Percentiles rank a stretch among this genome's conserved stretches.
Evolutionary conservation across 2,113 vertebrate species (phyloP).

Genomic region (Marcusenius ussheri): DNA sequence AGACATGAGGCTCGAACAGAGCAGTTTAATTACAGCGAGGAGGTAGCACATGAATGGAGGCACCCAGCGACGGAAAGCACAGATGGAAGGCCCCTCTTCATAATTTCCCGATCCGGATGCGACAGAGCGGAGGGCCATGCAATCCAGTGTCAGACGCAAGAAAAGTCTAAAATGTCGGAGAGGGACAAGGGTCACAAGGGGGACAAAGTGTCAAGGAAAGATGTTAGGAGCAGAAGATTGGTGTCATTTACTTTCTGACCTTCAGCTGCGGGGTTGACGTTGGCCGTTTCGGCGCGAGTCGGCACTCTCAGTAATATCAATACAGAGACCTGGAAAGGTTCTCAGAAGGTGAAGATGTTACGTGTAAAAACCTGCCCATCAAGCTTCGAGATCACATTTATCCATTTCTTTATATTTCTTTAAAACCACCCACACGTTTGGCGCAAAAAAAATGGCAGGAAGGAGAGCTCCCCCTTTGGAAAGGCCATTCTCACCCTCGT

Average conservation of each 20-base stretch:
- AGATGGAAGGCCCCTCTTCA: not conserved
- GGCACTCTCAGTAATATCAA: not conserved
- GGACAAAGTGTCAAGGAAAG: not conserved
- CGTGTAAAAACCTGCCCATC: not conserved
- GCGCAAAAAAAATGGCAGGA: conserved; percentile 62
- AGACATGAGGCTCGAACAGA: not conserved
- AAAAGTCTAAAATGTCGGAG: not conserved
- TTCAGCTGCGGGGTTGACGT: not conserved
- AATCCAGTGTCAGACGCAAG: not conserved
- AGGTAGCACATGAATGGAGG: not conserved
- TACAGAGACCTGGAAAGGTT: not conserved
- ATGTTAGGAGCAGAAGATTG: not conserved
- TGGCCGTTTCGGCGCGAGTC: not conserved
- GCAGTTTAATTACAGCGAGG: not conserved
- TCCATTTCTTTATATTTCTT: not conserved
- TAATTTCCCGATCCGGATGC: not conserved
- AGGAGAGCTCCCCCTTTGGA: conserved; percentile 16
- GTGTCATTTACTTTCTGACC: not conserved
- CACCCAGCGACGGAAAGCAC: not conserved
- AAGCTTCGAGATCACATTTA: not conserved
- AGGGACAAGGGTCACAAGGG: not conserved
- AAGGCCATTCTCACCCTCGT: not conserved
- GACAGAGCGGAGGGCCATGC: not conserved
- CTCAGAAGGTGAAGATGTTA: not conserved
- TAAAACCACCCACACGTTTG: not conserved